These are phyloP conservation scores for Synergus umbraculus DNA, from an alignment of 2,888 invertebrate species.

Conservation along the genomic window DNA sequence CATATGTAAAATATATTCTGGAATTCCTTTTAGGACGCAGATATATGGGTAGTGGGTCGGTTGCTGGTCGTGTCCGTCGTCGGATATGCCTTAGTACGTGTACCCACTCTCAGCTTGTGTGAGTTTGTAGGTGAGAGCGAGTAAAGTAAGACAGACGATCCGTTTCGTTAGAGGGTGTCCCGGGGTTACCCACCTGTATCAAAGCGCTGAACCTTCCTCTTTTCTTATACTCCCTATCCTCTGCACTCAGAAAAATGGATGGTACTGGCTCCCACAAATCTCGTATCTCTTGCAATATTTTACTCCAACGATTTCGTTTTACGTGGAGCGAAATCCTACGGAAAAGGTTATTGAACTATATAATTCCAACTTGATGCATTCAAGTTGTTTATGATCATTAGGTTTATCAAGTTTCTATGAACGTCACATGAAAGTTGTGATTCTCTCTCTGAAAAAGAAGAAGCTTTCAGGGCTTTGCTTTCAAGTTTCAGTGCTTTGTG, in stretches of 20 bases:
- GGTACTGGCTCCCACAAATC: constrained; percentile 32
- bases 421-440: neutral
- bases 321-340: constrained; percentile 2
- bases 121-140: constrained; percentile 52
- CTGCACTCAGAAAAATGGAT: constrained; percentile 26
- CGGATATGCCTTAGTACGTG: constrained; percentile 4
- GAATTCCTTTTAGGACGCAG: constrained; percentile 77
- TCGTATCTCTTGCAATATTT: constrained; percentile 28
- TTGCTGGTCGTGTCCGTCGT: constrained; percentile 56
- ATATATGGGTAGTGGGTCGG: constrained; percentile 70
- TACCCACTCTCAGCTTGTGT: neutral
- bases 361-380: neutral
- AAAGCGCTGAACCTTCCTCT: constrained; percentile 34
- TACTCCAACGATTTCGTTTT: constrained; percentile 25
- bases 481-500: no score
- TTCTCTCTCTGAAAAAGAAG: constrained; percentile 18
- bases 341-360: constrained; percentile 13
- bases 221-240: constrained; percentile 27
- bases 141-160: constrained; percentile 58
- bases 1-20: constrained; percentile 78
- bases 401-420: neutral
- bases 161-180: constrained; percentile 60
- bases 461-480: neutral
- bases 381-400: no score
- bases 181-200: constrained; percentile 57